Base-by-base conservation (phyloP, 2,113 vertebrate genomes). In the Mesitornis unicolor region DNA sequence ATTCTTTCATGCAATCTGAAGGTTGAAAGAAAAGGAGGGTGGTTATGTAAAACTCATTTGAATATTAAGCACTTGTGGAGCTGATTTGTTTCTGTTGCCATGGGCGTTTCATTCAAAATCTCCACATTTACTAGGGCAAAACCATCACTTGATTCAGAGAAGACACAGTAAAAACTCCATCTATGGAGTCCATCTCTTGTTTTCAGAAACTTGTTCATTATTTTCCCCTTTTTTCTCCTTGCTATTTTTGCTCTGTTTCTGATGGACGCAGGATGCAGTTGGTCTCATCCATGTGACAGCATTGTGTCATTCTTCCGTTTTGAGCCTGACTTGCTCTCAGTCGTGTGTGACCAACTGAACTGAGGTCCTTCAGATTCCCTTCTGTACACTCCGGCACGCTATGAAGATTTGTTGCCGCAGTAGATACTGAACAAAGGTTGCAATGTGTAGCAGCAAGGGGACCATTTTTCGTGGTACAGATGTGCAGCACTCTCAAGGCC, bases 1-100 rank as follows among this genome's bases (percentile, higher is more conserved):
- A 0, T 65, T 95, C 51, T 85, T 83, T 85, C 82, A 63, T 45
- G 59, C 79, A 90, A 59, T 93, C 82, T 84, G 63, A 74, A 83
- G 54, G 16, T 4, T 87, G 93, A 79, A 96, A 81, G 83, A 85
- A 83, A 87, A 70, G 35, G 54, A 91, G 92, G 65, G 68, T 90
- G 75, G 93, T 94, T 96, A 93, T 84, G 43, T 96, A 96, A 97
- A 95, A 77, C 73, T 96, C 82, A 94, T 95, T 96, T 93, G 83
- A 96, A 96, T 94, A 88, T 93, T 59, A 90, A 18, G 80, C 70
- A 86, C 75, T 84, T 59, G 48, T 83, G 50, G 70, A 93, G 75
- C 75, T 91, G 50, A 91, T 96, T 95, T 93, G 48, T 53, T 95
- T 69, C 82, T 90, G 85, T 95, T 92, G 88, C 88, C 70, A 87